A percentile compares a stretch with the other conserved stretches of the same genome.
Conservation (phyloP, 2,113 vertebrate genomes). For the Rhynchomys soricoides region DNA sequence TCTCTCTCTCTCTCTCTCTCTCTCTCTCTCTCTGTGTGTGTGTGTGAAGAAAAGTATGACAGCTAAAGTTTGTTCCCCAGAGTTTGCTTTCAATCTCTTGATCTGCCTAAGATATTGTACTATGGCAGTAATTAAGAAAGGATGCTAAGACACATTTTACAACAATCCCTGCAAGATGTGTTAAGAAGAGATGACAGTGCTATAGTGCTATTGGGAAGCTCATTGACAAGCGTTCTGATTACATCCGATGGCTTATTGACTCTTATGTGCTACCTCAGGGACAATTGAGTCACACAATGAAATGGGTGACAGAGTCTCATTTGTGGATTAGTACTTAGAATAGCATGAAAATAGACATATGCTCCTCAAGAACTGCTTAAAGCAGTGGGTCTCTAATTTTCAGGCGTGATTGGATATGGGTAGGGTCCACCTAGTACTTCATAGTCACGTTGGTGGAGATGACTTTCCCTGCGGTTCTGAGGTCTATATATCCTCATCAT, state of each 20-base stretch:
- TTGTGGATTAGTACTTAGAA: too few relatives aligned
- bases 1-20: too few relatives aligned
- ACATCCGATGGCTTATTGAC: not conserved
- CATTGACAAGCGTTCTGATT: not conserved
- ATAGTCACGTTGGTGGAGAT: not conserved
- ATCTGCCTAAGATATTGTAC: conserved; percentile 11
- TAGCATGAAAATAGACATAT: not conserved
- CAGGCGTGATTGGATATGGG: not conserved
- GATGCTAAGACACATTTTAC: not conserved
- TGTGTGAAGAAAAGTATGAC: not conserved
- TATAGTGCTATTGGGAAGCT: not conserved
- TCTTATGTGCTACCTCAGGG: not conserved
- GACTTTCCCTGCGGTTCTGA: not conserved
- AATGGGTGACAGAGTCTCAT: not conserved
- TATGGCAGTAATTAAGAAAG: conserved; percentile 26
- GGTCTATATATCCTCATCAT: not conserved
- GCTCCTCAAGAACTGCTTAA: not conserved
- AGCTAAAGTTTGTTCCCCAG: conserved; percentile 32
- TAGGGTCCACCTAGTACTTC: too few relatives aligned
- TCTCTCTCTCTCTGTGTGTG: not conserved
- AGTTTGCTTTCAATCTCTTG: conserved; percentile 23
- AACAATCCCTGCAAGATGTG: not conserved
- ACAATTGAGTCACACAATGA: not conserved
- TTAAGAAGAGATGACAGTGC: not conserved
- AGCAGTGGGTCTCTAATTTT: not conserved